These are phyloP conservation scores for Rhyzopertha dominica DNA, from an alignment of 1,140 invertebrate species.

Conservation along the genomic window DNA sequence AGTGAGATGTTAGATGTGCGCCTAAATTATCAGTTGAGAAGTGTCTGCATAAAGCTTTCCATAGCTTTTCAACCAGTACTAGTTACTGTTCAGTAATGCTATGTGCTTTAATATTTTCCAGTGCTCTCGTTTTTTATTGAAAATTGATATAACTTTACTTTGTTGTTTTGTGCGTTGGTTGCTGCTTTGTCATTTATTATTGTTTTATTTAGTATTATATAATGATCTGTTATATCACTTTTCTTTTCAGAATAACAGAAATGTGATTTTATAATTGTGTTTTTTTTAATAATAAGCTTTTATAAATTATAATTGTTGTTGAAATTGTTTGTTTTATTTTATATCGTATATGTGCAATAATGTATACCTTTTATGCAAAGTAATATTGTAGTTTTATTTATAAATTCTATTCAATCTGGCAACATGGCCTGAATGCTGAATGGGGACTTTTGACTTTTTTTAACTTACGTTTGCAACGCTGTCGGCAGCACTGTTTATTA, in stretches of 20 bases:
- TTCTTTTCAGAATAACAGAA: slow-evolving; percentile 2
- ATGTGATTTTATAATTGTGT: slow-evolving; percentile 1
- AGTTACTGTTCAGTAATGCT: neutral
- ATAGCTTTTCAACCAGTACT: neutral
- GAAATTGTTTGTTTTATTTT: too few relatives aligned
- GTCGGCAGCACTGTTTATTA: too few relatives aligned
- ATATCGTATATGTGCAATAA: too few relatives aligned
- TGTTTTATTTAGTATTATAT: slow-evolving; percentile 5
- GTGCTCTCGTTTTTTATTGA: slow-evolving; percentile 3
- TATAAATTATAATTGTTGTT: too few relatives aligned
- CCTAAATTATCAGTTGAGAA: neutral
- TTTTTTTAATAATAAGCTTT: too few relatives aligned
- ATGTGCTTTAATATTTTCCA: neutral
- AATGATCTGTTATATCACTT: slow-evolving; percentile 10
- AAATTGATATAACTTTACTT: neutral
- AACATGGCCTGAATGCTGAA: too few relatives aligned
- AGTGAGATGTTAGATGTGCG: neutral
- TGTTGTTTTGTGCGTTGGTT: neutral
- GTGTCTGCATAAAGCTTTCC: slow-evolving; percentile 2
- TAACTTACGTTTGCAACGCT: too few relatives aligned
- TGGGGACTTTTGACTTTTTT: too few relatives aligned
- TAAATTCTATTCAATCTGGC: too few relatives aligned
- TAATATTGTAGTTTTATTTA: too few relatives aligned
- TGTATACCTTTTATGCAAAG: too few relatives aligned
- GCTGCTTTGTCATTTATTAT: slow-evolving; percentile 1